Base-by-base conservation (phyloP, 1,140 invertebrate genomes). In the Schlechtendalia chinensis region DNA sequence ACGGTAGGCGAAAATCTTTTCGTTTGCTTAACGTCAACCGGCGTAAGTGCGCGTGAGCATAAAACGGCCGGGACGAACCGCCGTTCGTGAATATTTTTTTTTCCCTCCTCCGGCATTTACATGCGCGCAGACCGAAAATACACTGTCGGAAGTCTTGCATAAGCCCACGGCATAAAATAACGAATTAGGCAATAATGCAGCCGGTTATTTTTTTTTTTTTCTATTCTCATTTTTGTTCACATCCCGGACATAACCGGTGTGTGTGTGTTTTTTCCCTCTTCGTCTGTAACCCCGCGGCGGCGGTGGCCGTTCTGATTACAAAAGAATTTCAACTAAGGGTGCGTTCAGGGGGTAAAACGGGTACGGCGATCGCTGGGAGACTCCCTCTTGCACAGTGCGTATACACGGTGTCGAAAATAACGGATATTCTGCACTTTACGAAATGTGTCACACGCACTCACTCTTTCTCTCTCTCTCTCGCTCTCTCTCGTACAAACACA, bases 381-480 rank as follows among this genome's bases (percentile, higher is more conserved):
- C 53, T 59, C 72, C 72, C 72, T 75, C 72, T 59, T 10, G 54
- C 53, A 14, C 32, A n/a, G 71, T 53, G 50, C 65, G 39, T 32
- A 74, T 74, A 50, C 11, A n/a, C 14, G 74, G 74, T 79, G 54
- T 45, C 56, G 58, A 79, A 79, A 61, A 79, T 79, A 79, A 79
- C 75, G 75, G 75, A 61, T 47, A 79, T 79, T 79, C 58, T 79
- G 75, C 75, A 79, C 75, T 79, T 79, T 79, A 79, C 75, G 56
- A 79, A 79, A 63, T 79, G 75, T 79, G 75, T 79, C 75, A 79
- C 58, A 79, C 75, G 22, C 56, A 58, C 74, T 32, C 72, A 56
- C 47, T 29, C 24, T 1, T 5, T 2, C 16, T 12, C 16, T 8
- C 50, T 1, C 10, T 1, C 50, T 12, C 54, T n/a, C 19, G 2